A percentile compares a stretch with the other conserved stretches of the same genome.
phyloP scores from a whole-genome alignment of 2,113 vertebrate genomes.

The Chaenocephalus aceratus region DNA sequence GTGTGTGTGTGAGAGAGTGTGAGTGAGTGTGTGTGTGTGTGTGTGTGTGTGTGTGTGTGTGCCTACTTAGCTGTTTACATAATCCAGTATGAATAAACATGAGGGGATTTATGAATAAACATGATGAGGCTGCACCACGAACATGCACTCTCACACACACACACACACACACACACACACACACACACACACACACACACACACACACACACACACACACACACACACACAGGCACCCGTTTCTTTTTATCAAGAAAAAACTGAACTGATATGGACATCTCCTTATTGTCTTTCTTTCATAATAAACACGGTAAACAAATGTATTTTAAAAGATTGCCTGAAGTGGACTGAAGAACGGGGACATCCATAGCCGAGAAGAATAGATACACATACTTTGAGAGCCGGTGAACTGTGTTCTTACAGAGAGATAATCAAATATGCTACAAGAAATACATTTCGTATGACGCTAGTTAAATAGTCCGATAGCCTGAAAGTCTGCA shows the following conservation, averaged over 20 bases:
- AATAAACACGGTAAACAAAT: too few relatives aligned
- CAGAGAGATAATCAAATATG: background rate
- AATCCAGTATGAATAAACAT: constrained; percentile 78
- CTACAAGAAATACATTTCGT: too few relatives aligned
- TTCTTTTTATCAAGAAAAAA: too few relatives aligned
- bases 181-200: constrained; percentile 35
- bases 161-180: constrained; percentile 5
- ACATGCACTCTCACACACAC: too few relatives aligned
- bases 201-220: constrained; percentile 29
- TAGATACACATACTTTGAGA: too few relatives aligned
- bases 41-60: background rate
- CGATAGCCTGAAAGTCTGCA: background rate
- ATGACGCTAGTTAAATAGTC: background rate
- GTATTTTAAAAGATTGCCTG: too few relatives aligned
- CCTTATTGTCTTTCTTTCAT: too few relatives aligned
- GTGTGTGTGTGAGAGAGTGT: too few relatives aligned
- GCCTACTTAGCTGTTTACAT: constrained; percentile 62
- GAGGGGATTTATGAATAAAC: constrained; percentile 77
- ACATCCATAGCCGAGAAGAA: too few relatives aligned
- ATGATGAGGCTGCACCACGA: constrained; percentile 20
- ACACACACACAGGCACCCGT: constrained; percentile 4
- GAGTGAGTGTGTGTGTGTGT: too few relatives aligned
- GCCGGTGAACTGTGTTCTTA: background rate
- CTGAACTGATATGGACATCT: too few relatives aligned
- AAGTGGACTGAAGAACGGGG: too few relatives aligned